These are phyloP conservation scores for Dipodomys merriami DNA, from an alignment of 2,113 vertebrate species.

Conservation along the genomic window DNA sequence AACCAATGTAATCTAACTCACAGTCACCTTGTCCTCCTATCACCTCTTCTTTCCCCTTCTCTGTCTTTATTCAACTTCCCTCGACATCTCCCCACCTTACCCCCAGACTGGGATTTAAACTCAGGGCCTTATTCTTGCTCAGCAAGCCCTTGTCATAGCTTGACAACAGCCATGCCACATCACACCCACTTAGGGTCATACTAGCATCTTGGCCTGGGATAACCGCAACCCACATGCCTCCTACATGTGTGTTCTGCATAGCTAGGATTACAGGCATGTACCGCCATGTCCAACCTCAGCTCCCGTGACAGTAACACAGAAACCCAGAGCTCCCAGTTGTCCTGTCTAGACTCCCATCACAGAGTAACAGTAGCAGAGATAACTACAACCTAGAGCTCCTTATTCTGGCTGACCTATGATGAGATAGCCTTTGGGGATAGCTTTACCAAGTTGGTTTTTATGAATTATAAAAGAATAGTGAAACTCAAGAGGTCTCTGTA, in stretches of 20 bases:
- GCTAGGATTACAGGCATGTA: too few relatives aligned
- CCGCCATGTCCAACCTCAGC: too few relatives aligned
- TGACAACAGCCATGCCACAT: too few relatives aligned
- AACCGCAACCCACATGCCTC: too few relatives aligned
- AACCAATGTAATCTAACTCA: not conserved
- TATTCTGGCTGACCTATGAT: not conserved
- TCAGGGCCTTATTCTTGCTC: too few relatives aligned
- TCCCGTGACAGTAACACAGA: not conserved
- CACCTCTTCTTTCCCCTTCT: not conserved
- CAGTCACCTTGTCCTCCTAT: not conserved
- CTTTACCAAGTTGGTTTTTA: not conserved
- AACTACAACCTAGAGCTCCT: not conserved
- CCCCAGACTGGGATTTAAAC: too few relatives aligned
- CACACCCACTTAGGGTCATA: too few relatives aligned
- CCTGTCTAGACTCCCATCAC: not conserved
- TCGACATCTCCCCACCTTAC: not conserved
- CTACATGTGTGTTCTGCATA: too few relatives aligned
- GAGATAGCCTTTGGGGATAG: not conserved
- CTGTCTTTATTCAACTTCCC: not conserved
- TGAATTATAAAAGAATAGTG: not conserved
- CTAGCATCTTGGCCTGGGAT: too few relatives aligned
- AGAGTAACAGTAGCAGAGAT: not conserved
- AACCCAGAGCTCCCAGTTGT: not conserved
- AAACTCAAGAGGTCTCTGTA: slow-evolving; percentile 1
- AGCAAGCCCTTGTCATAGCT: too few relatives aligned